These are phyloP conservation scores for Sinhomidia bicolor DNA, from an alignment of 2,888 invertebrate genomes.

Conservation along the genomic window DNA sequence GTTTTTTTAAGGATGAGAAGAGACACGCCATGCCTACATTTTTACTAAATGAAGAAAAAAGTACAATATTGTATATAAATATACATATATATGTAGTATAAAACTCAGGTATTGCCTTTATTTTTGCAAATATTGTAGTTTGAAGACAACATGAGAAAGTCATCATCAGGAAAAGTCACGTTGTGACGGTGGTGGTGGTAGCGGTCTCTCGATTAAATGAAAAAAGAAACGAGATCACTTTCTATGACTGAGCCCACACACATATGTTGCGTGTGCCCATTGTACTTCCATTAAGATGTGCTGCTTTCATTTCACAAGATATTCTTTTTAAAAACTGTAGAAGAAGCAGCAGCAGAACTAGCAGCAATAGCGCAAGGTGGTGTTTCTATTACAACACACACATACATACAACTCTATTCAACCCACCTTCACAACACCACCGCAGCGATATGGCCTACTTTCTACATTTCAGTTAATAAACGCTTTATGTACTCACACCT, in stretches of 20 bases:
- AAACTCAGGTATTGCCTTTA: no score
- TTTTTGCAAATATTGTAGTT: no score
- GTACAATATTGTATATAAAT: background rate
- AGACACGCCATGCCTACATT: conserved; percentile 6
- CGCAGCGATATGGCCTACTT: conserved; percentile 60
- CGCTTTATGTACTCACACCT: conserved; percentile 43
- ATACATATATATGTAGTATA: no score
- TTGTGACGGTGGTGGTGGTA: background rate
- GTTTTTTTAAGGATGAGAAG: no score
- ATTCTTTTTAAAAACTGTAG: no score
- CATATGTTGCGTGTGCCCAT: conserved; percentile 7
- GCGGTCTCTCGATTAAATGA: background rate
- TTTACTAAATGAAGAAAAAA: background rate
- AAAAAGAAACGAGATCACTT: background rate
- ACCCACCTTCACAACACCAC: background rate
- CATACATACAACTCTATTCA: background rate
- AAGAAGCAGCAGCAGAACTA: background rate
- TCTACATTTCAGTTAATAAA: conserved; percentile 54
- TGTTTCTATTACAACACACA: background rate
- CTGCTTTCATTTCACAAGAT: background rate
- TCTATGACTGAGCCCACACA: background rate
- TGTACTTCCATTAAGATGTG: conserved; percentile 11
- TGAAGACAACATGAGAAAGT: background rate
- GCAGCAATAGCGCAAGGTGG: background rate
- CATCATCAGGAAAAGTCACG: background rate